These are phyloP conservation scores for Lucilia cuprina DNA, from an alignment of 1,140 invertebrate species.

Conservation along the genomic window DNA sequence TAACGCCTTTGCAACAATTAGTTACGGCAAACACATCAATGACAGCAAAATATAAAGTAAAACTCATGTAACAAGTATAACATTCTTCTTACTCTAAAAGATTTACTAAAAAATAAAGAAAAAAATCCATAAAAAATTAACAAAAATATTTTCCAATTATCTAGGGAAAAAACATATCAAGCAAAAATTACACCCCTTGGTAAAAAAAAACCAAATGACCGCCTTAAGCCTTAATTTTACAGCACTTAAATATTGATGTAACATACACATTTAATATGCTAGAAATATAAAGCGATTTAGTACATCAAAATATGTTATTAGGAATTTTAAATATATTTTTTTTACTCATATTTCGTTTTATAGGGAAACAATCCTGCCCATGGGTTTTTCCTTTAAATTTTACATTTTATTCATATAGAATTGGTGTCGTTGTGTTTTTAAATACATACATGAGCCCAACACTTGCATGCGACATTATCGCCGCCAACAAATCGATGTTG, in stretches of 20 bases:
- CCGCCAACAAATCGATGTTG: conserved; percentile 23
- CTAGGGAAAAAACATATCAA: neutral
- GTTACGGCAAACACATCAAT: neutral
- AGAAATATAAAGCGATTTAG: neutral
- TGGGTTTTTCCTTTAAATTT: neutral
- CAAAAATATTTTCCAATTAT: conserved; percentile 20
- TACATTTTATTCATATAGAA: neutral
- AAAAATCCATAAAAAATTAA: conserved; percentile 24
- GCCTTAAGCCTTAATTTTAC: conserved; percentile 14
- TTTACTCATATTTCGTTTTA: neutral
- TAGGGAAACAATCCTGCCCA: neutral
- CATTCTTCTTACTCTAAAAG: neutral
- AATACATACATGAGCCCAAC: conserved; percentile 21
- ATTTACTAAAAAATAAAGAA: neutral
- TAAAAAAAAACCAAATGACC: conserved; percentile 3
- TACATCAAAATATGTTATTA: neutral
- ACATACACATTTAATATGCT: neutral
- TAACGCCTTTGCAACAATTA: neutral
- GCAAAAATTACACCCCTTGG: neutral
- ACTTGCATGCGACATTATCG: conserved; percentile 29
- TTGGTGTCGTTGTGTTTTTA: neutral
- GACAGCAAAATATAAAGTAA: too few species aligned
- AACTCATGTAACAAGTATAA: too few species aligned
- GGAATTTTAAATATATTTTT: neutral
- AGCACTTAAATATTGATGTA: conserved; percentile 20